These are phyloP conservation scores for Colius striatus DNA, from an alignment of 2,113 vertebrate genomes.

Conservation along the genomic window DNA sequence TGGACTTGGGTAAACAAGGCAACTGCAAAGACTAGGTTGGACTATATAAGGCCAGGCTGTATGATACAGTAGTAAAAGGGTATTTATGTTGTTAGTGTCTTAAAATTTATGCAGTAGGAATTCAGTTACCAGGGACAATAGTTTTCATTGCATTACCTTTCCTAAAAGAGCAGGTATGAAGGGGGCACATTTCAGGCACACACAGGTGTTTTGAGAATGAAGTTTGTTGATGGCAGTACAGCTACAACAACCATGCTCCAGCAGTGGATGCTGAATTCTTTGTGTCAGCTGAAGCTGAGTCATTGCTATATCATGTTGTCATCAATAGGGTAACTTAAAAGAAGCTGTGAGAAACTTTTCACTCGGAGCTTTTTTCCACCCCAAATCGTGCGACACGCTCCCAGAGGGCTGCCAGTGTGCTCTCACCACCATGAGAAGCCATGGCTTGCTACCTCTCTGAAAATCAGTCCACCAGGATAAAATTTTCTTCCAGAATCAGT, in stretches of 20 bases:
- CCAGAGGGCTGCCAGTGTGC: neutral
- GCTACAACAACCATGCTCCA: neutral
- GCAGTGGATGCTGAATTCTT: neutral
- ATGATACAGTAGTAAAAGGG: neutral
- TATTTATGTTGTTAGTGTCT: neutral
- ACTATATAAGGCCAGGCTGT: neutral
- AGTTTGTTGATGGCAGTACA: neutral
- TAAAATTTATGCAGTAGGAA: neutral
- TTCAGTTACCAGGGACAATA: neutral
- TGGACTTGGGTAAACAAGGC: neutral
- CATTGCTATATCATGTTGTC: neutral
- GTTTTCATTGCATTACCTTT: neutral
- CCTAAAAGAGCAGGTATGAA: neutral
- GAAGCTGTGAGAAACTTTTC: neutral
- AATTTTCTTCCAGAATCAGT: neutral
- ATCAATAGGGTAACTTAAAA: neutral
- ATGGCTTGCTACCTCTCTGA: neutral
- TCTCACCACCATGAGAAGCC: neutral
- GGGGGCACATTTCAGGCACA: neutral
- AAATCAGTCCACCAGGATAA: neutral
- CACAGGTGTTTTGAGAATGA: neutral
- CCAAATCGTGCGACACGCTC: accelerated
- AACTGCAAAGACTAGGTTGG: neutral
- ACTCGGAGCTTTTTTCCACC: neutral
- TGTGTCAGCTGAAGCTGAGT: conserved; percentile 7